These are phyloP conservation scores for Ophion ventricosus DNA, from an alignment of 2,888 invertebrate species.

Conservation along the genomic window DNA sequence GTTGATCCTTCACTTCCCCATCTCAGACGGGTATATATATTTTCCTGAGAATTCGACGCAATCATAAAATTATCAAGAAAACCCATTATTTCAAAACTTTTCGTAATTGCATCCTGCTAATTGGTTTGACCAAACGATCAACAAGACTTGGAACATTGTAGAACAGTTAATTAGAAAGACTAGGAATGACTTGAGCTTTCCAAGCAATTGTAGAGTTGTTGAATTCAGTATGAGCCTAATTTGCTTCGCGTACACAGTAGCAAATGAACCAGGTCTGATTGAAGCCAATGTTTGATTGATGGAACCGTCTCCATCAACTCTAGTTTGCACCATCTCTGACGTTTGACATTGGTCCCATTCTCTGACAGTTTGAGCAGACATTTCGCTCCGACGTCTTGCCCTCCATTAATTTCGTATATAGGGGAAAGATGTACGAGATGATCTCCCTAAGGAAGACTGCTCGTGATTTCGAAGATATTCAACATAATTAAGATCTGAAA, in stretches of 20 bases:
- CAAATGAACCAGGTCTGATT: not conserved
- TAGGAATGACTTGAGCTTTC: not conserved
- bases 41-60: not conserved
- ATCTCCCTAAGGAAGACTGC: too few species aligned
- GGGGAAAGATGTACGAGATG: too few species aligned
- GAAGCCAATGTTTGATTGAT: not conserved
- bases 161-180: not conserved
- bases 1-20: conserved; percentile 41
- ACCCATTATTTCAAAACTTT: not conserved
- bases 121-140: not conserved
- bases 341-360: too few species aligned
- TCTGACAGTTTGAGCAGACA: too few species aligned
- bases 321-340: too few species aligned
- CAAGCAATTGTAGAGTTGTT: not conserved
- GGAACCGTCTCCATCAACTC: too few species aligned
- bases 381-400: too few species aligned
- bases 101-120: not conserved
- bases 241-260: not conserved
- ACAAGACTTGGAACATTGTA: not conserved
- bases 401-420: too few species aligned
- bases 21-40: not conserved
- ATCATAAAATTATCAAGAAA: not conserved
- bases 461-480: too few species aligned
- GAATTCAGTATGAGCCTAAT: not conserved
- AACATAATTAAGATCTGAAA: too few species aligned